Evolutionary conservation across 2,797 vertebrate species (phyloP), one percentile per base, ranked within the genome.

Genomic region (Meriones psammophilus): DNA sequence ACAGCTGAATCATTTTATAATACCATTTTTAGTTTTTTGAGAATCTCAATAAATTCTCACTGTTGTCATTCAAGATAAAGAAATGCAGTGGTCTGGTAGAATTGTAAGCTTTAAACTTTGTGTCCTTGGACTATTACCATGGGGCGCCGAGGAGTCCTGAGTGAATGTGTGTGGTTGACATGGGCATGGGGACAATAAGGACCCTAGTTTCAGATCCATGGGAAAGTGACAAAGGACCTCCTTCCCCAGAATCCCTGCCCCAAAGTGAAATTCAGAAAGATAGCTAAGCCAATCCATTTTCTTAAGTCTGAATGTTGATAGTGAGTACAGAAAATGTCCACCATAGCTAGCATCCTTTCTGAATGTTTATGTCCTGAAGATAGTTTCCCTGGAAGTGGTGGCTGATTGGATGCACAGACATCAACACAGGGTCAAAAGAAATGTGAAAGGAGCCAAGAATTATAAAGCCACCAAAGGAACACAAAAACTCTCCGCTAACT

Each of bases 61-160:
- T 81, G 1, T 76, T 89, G 30, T 73, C 74, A 83, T 91, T 81
- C 56, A 73, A 81, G 56, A 56, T 73, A 81, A 95, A 54, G 20
- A 85, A 73, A 88, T 84, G 62, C 73, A 76, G 26, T 56, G 3
- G 17, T 66, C 36, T 79, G 22, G 30, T 42, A 86, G 58, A 87
- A 86, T 83, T 66, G 46, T 78, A 77, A 62, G 42, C 62, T 91
- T 64, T 89, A 88, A 81, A 88, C 62, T 89, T 26, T 80, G 15
- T 92, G 73, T 30, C 64, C 64, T 95, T 68, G 26, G 84, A 36
- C 26, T 74, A 36, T 60, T 56, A 77, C 13, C 68, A 9, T 56
- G 36, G n/a, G 39, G 8, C 36, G 39, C 26, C 30, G 39, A 84
- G 39, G 64, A 66, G 5, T 64, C 26, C 36, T 9, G 2, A 46